Conservation (phyloP, 2,113 vertebrate species). For the Chelonoidis abingdonii region DNA sequence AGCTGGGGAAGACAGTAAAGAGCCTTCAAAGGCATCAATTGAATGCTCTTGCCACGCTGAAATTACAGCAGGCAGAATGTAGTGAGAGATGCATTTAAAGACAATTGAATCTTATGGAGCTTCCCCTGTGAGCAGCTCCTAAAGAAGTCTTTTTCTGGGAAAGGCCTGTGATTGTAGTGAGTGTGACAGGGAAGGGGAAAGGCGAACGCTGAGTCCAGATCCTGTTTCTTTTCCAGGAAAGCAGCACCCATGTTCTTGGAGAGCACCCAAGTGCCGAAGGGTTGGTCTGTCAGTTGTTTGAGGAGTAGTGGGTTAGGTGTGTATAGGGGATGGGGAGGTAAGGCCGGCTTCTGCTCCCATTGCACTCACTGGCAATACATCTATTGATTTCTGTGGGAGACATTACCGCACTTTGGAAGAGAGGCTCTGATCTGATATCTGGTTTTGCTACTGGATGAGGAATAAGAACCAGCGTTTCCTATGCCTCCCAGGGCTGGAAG, state of each 20-base stretch:
- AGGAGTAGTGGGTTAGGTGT: background rate
- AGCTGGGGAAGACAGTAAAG: constrained; percentile 2
- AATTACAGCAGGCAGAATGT: background rate
- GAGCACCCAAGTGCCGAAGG: background rate
- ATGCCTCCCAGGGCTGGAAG: rapidly evolving
- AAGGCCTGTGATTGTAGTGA: background rate
- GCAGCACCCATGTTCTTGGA: background rate
- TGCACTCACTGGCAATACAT: background rate
- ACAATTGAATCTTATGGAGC: rapidly evolving
- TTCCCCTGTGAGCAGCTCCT: background rate
- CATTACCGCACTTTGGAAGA: background rate
- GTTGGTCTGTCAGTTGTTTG: background rate
- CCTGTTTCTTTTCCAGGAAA: background rate
- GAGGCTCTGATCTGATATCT: background rate
- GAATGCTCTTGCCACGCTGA: rapidly evolving
- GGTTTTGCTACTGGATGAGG: background rate
- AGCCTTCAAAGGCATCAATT: background rate
- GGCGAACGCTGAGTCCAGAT: background rate
- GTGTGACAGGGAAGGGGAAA: background rate
- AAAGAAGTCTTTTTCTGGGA: background rate
- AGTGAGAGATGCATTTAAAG: background rate
- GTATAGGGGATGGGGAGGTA: rapidly evolving
- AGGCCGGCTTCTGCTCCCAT: background rate
- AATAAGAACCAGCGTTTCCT: background rate
- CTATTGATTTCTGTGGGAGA: background rate